Evolutionary conservation across 2,888 invertebrate species (phyloP), one percentile per base, ranked within the genome.

Genomic region (Caenorhabditis sp.): DNA sequence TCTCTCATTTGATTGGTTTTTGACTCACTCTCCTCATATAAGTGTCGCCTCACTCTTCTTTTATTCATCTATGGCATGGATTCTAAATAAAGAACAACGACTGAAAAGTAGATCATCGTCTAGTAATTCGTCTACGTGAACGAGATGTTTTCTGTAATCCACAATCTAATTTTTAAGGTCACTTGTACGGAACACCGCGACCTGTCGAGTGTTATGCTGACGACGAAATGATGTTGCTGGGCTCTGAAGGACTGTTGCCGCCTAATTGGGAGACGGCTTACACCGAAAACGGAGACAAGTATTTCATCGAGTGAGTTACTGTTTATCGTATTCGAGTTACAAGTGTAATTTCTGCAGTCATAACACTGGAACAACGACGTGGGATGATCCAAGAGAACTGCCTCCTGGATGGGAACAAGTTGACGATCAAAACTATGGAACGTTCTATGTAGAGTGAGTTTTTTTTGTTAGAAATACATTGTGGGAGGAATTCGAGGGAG

Each of bases 401-500:
- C 98, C 98, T 0, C 97, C 96, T 92, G 99, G 98, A 51, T 99
- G 99, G 99, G 98, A 99, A 93, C 95, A 96, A 93, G 98, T 99
- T 69, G 96, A 97, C 70, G 98, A 99, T 93, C 97, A 97, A 24
- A 95, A 97, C 91, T 98, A 98, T 92, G 99, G 98, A 26, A 97
- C 96, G 7, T 99, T 98, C 92, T 99, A 96, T 92, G 98, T 99
- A 75, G 98, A 97, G 94, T 94, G 88, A 93, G 93, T 79, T 70
- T 49, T 58, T 58, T 56, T 14, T 12, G 16, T 14, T 6, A 35
- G 8, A 35, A 35, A 35, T 6, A 47, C 16, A 14, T 8, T 5
- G 5, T 47, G 14, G 31, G 8, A 6, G 47, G 6, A n/a, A n/a
- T 47, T n/a, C n/a, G n/a, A n/a, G n/a, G n/a, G n/a, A n/a, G n/a